Percentiles rank a stretch among this genome's conserved stretches.
These are phyloP conservation scores for Sciurus carolinensis DNA, from an alignment of 2,797 vertebrate species.

Conservation along the genomic window DNA sequence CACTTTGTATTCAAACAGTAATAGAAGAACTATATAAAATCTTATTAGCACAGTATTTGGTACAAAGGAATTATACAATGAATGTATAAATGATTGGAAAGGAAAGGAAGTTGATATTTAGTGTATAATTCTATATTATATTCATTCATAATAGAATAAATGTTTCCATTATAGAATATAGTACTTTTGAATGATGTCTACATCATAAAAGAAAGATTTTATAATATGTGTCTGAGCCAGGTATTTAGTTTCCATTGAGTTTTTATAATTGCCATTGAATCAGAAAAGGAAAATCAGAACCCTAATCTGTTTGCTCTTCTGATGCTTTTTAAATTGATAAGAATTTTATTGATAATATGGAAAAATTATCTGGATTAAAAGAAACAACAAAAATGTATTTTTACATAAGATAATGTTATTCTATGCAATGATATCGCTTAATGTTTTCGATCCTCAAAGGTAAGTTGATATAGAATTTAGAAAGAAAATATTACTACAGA, in stretches of 20 bases:
- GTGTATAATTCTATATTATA: too few species aligned
- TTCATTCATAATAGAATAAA: too few species aligned
- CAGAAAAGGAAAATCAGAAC: neutral
- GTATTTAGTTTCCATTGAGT: neutral
- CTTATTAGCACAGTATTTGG: neutral
- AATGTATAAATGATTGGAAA: neutral
- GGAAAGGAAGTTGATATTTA: too few species aligned
- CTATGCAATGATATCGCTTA: neutral
- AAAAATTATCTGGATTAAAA: neutral
- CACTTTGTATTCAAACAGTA: too few species aligned
- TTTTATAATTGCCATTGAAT: neutral
- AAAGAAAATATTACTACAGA: slow-evolving; percentile 28
- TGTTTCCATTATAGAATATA: neutral
- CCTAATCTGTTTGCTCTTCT: neutral
- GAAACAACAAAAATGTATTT: neutral
- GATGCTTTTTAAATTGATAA: neutral
- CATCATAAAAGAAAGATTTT: neutral
- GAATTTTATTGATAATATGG: neutral
- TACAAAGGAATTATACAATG: neutral
- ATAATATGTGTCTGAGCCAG: neutral
- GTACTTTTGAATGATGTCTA: neutral
- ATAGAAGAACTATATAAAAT: neutral
- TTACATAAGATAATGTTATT: neutral
- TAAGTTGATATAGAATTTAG: neutral
- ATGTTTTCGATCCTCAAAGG: neutral